Evolutionary conservation across 2,113 vertebrate genomes (phyloP).

Genomic region (Festucalex cinctus): DNA sequence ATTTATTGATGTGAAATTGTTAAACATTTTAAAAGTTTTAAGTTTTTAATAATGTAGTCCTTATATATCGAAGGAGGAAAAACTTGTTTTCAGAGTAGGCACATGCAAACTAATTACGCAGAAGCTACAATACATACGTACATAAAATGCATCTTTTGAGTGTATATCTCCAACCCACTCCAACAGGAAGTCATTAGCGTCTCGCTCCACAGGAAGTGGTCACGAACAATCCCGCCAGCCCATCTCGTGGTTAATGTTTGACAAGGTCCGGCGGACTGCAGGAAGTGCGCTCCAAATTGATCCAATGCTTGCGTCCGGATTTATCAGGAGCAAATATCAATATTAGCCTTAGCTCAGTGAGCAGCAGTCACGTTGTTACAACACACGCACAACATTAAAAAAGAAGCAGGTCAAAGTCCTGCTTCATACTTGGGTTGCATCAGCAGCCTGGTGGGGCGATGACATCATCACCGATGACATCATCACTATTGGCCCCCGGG

Average conservation of each 20-base stretch:
- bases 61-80: too few relatives aligned
- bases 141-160: not conserved
- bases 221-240: not conserved
- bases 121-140: not conserved
- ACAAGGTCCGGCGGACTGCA: constrained; percentile 20
- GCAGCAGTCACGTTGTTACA: not conserved
- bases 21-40: too few relatives aligned
- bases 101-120: not conserved
- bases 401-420: not conserved
- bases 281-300: not conserved
- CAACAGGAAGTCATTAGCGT: constrained; percentile 37
- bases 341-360: not conserved
- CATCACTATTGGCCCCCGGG: not conserved
- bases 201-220: constrained; percentile 36
- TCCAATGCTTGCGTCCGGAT: not conserved
- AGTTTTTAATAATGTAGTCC: too few relatives aligned
- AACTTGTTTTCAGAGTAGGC: not conserved
- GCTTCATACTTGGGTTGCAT: not conserved
- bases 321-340: too few relatives aligned
- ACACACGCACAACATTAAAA: not conserved
- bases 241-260: constrained; percentile 24
- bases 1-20: too few relatives aligned
- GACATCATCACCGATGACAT: not conserved
- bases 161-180: constrained; percentile 11
- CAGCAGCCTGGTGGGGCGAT: not conserved